Conservation (phyloP, 2,888 invertebrate species). For the Pammene aurita region DNA sequence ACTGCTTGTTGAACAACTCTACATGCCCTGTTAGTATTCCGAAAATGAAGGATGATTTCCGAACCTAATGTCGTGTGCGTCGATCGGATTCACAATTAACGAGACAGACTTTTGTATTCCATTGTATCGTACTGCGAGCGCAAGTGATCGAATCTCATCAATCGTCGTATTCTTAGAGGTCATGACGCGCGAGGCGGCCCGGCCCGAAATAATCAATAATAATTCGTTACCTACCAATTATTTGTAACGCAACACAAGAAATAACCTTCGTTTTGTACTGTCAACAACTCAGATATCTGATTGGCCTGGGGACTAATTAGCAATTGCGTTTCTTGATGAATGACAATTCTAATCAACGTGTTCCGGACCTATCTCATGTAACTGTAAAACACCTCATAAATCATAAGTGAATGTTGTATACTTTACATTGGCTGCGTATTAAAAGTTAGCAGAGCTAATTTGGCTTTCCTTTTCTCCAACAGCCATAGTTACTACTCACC, state of each 20-base stretch:
- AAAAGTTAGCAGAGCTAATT: too few relatives aligned
- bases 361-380: too few relatives aligned
- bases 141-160: constrained; percentile 25
- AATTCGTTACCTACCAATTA: constrained; percentile 9
- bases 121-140: constrained; percentile 14
- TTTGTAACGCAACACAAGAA: constrained; percentile 20
- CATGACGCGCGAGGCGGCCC: neutral
- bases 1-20: neutral
- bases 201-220: constrained; percentile 28
- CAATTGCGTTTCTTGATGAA: neutral
- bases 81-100: constrained; percentile 16
- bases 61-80: neutral
- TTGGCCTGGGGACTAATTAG: neutral
- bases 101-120: constrained; percentile 10
- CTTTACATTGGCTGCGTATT: too few relatives aligned
- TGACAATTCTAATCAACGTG: neutral
- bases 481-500: too few relatives aligned
- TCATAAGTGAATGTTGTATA: too few relatives aligned
- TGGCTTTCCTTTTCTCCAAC: too few relatives aligned
- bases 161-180: constrained; percentile 22
- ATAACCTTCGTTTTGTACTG: constrained; percentile 1
- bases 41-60: constrained; percentile 9
- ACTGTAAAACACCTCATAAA: too few relatives aligned
- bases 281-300: neutral
- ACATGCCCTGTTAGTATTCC: constrained; percentile 3